Evolutionary conservation across 2,888 invertebrate species (phyloP), one percentile per base, ranked within the genome.

Genomic region (Hybos culiciformis): DNA sequence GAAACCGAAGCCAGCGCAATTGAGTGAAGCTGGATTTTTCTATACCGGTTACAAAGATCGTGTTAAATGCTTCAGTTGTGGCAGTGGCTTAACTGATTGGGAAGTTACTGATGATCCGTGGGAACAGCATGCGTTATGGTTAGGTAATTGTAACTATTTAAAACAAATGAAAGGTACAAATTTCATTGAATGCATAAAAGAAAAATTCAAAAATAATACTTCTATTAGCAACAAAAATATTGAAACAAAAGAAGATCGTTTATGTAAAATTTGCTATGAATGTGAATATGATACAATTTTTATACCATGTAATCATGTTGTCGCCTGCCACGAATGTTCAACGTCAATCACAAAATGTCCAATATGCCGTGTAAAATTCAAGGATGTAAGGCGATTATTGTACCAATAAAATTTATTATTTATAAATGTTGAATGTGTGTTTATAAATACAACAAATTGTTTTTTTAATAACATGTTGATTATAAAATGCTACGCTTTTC

Each of bases 111-210:
- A 96, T 63, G 80, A 86, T 52, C 92, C 94, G 0, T 94, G 93
- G 92, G 81, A 83, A 51, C 91, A 96, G 62, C 94, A 96, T 66
- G 92, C 92, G 1, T 73, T 81, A 24, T 94, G 92, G 92, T 87
- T 87, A 60, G 76, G 80, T n/a, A 78, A 82, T 45, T 96, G 96
- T 60, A 78, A 77, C 14, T 93, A 78, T 64, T 74, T 96, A 6
- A 71, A 79, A 46, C 69, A 83, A 45, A 80, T 82, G 47, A 90
- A 90, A 61, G 90, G 91, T 6, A 74, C 78, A 44, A 75, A 77
- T 4, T 93, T 78, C 61, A 77, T 92, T 29, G 77, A 79, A 54
- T 32, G 49, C 2, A 51, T 64, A 24, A 49, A 54, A 21, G 53
- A 53, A 3, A 55, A 57, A 46, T 51, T 51, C 46, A 60, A 48